phyloP scores from a whole-genome alignment of 2,113 vertebrate species.

The Sakesphorus luctuosus region DNA sequence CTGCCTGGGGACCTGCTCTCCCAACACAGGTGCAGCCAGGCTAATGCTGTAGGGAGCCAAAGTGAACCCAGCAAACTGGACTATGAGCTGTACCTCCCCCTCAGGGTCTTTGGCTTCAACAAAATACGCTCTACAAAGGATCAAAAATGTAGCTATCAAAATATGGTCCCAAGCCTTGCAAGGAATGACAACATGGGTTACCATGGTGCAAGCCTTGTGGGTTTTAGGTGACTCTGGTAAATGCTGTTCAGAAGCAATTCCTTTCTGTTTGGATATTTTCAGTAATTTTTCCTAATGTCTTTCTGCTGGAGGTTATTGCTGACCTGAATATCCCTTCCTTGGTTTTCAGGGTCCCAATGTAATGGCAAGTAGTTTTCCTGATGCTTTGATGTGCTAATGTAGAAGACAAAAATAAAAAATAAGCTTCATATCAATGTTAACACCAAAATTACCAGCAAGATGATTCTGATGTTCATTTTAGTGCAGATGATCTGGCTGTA shows the following conservation, averaged over 20 bases:
- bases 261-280: background rate
- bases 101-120: background rate
- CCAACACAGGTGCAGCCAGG: background rate
- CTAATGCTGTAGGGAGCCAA: background rate
- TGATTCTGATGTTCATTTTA: background rate
- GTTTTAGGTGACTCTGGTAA: background rate
- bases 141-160: background rate
- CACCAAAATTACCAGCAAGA: background rate
- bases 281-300: background rate
- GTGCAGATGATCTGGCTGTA: background rate
- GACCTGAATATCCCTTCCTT: background rate
- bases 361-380: background rate
- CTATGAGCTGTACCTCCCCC: background rate
- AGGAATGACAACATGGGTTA: background rate
- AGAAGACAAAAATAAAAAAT: background rate
- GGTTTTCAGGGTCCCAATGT: background rate
- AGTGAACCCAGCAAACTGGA: background rate
- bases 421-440: background rate
- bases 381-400: background rate
- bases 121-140: background rate
- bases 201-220: background rate
- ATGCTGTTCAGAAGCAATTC: background rate
- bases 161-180: background rate
- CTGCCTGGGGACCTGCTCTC: background rate
- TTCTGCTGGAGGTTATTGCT: background rate